phyloP scores from a whole-genome alignment of 2,113 vertebrate genomes.

The Pteropus alecto region DNA sequence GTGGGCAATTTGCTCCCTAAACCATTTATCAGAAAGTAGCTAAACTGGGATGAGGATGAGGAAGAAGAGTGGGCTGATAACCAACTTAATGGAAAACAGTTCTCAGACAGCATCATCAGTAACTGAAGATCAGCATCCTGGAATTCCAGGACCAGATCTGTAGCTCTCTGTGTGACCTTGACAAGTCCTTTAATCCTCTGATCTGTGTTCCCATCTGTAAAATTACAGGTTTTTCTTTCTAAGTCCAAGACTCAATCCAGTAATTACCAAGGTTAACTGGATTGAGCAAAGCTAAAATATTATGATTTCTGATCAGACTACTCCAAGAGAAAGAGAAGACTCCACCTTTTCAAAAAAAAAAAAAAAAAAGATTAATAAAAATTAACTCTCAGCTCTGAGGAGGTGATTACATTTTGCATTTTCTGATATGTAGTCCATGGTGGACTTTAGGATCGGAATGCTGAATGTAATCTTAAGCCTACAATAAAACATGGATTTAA shows the following conservation, averaged over 20 bases:
- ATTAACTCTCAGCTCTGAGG: neutral
- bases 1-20: neutral
- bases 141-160: too few species aligned
- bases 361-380: neutral
- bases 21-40: neutral
- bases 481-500: neutral
- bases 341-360: neutral
- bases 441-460: neutral
- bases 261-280: neutral
- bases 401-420: neutral
- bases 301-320: neutral
- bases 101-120: neutral
- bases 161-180: neutral
- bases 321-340: neutral
- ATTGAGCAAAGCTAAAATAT: constrained; percentile 23
- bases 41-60: neutral
- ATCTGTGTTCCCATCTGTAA: neutral
- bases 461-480: neutral
- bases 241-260: neutral
- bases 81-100: neutral
- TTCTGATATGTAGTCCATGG: neutral
- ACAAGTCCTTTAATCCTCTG: neutral
- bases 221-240: neutral
- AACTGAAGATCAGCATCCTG: neutral
- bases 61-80: neutral